A percentile compares a stretch with the other conserved stretches of the same genome.
phyloP scores from a whole-genome alignment of 2,113 vertebrate species.

The Alligator mississippiensis region DNA sequence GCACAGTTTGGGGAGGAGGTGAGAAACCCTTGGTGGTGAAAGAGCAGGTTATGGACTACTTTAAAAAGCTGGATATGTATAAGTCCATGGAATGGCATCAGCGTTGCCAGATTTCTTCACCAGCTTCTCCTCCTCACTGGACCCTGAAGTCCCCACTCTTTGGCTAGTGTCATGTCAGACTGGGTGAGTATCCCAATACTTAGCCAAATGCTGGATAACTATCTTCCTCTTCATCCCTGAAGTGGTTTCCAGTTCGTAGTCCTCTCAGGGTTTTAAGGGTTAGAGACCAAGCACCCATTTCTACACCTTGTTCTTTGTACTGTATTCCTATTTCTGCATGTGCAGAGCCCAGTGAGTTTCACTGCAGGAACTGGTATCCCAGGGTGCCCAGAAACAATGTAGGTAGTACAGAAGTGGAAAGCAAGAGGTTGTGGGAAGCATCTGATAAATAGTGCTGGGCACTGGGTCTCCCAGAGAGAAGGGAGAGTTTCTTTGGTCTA shows the following conservation, averaged over 20 bases:
- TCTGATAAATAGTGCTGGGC: not conserved
- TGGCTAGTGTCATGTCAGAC: too few relatives aligned
- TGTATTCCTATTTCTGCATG: not conserved
- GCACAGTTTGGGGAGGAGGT: too few relatives aligned
- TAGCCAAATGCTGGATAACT: not conserved
- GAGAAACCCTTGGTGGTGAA: too few relatives aligned
- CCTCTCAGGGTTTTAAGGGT: not conserved
- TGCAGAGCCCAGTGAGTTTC: not conserved
- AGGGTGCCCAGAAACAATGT: not conserved
- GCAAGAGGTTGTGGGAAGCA: too few relatives aligned
- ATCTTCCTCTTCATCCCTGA: not conserved
- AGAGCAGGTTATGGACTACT: too few relatives aligned
- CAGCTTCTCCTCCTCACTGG: too few relatives aligned
- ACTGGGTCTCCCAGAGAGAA: not conserved
- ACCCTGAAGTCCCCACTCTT: too few relatives aligned
- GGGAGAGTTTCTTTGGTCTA: not conserved
- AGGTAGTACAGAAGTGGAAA: not conserved
- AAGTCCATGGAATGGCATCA: too few relatives aligned
- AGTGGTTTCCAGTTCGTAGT: not conserved
- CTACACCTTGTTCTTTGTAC: not conserved
- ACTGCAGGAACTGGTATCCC: not conserved
- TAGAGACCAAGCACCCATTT: not conserved
- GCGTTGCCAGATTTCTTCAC: too few relatives aligned
- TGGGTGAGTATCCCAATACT: not conserved
- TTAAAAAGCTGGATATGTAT: too few relatives aligned